A percentile compares a stretch with the other conserved stretches of the same genome.
phyloP scores from a whole-genome alignment of 2,113 vertebrate species.

The Chloroceryle aenea region DNA sequence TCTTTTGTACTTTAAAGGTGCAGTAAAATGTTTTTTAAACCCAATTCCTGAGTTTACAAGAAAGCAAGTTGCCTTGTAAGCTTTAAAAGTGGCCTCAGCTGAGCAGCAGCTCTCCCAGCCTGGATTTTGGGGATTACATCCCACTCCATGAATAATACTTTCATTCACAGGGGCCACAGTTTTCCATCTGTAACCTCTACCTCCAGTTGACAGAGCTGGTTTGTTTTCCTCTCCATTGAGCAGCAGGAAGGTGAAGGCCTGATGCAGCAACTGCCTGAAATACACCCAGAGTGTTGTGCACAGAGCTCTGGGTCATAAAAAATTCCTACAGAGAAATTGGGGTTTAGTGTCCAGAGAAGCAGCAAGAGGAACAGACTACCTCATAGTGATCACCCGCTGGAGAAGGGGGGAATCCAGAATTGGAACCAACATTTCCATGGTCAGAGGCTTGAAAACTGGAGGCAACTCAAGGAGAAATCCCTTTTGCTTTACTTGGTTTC shows the following conservation, averaged over 20 bases:
- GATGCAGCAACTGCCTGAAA: not conserved
- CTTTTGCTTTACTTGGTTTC: not conserved
- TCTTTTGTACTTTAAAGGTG: not conserved
- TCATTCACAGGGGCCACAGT: not conserved
- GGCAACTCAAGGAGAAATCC: not conserved
- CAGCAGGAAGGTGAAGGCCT: not conserved
- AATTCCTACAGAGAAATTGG: not conserved
- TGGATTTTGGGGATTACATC: conserved; percentile 12
- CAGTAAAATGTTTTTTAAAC: not conserved
- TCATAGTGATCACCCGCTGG: not conserved
- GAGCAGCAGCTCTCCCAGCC: not conserved
- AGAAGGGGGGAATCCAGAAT: not conserved
- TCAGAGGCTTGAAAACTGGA: not conserved
- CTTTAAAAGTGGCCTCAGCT: not conserved
- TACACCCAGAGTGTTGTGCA: not conserved
- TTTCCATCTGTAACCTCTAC: not conserved
- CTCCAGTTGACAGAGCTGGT: not conserved
- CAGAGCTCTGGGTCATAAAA: conserved; percentile 1
- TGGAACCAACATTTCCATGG: not conserved
- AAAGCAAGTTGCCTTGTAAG: not conserved
- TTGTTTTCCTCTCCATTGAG: not conserved
- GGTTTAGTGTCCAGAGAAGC: not conserved
- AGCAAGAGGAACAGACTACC: conserved; percentile 28
- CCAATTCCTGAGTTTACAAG: not conserved
- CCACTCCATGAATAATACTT: not conserved